These are phyloP conservation scores for Oncorhynchus kisutch DNA, from an alignment of 2,113 vertebrate genomes.

Conservation along the genomic window DNA sequence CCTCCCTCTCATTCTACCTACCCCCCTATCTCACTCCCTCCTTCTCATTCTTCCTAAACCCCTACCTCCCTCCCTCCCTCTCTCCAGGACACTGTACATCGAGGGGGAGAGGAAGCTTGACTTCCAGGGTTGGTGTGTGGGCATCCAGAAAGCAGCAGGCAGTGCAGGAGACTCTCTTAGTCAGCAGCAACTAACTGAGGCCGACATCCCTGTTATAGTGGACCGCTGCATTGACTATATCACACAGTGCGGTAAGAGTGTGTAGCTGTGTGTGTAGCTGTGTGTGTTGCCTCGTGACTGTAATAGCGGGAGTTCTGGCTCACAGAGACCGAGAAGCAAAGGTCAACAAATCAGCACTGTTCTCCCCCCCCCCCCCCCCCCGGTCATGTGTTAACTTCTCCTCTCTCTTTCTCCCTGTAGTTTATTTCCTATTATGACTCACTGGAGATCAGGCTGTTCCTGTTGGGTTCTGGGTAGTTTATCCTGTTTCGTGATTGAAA, in stretches of 20 bases:
- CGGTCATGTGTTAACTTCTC: background rate
- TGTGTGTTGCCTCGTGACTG: conserved; percentile 24
- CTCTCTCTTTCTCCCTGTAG: background rate
- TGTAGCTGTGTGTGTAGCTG: conserved; percentile 1
- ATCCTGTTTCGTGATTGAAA: too few species aligned
- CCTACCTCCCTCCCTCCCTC: too few species aligned
- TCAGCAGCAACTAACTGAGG: conserved; percentile 89
- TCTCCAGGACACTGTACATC: conserved; percentile 85
- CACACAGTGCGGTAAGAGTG: conserved; percentile 84
- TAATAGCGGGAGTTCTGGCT: conserved; percentile 2
- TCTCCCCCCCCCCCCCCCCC: background rate
- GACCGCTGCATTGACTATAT: conserved; percentile 90
- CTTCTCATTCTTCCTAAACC: too few species aligned
- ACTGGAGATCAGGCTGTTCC: too few species aligned
- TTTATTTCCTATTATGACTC: too few species aligned
- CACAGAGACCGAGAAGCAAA: background rate
- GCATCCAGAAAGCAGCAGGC: conserved; percentile 85
- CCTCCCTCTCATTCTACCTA: too few species aligned
- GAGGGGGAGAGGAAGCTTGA: conserved; percentile 88
- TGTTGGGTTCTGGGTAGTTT: too few species aligned
- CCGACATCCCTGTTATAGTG: conserved; percentile 86
- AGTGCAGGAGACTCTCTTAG: conserved; percentile 84
- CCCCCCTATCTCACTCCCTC: too few species aligned
- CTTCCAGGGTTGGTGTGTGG: conserved; percentile 82
- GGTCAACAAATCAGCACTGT: conserved; percentile 43